Conservation (phyloP, 1,140 invertebrate genomes). For the Drosophila paulistorum region DNA sequence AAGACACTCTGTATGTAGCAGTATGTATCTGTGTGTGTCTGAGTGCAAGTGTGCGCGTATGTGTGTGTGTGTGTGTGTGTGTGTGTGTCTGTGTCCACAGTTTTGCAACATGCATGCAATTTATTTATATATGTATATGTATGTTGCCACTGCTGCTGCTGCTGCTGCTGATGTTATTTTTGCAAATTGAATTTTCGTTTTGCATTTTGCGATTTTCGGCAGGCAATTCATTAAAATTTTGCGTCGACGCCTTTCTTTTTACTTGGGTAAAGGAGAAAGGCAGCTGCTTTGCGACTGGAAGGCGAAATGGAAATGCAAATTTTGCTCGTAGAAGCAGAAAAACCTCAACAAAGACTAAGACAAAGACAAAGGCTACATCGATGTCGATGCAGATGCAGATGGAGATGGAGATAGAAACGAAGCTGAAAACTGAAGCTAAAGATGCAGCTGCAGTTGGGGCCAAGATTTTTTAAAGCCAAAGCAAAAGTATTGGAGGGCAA, state of each 20-base stretch:
- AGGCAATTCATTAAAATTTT: constrained; percentile 72
- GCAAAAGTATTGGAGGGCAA: too few relatives aligned
- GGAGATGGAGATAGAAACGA: too few relatives aligned
- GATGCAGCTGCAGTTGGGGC: too few relatives aligned
- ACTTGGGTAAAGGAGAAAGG: neutral
- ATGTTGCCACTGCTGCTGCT: constrained; percentile 4
- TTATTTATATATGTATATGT: constrained; percentile 61
- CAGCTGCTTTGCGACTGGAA: constrained; percentile 40
- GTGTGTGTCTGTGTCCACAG: constrained; percentile 33
- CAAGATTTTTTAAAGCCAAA: too few relatives aligned
- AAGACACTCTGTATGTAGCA: constrained; percentile 39
- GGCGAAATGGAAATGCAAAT: constrained; percentile 69
- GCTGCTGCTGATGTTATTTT: constrained; percentile 58
- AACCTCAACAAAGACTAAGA: constrained; percentile 15
- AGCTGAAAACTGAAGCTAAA: too few relatives aligned
- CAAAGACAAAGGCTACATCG: constrained; percentile 27
- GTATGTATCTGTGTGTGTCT: constrained; percentile 23
- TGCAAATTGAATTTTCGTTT: constrained; percentile 74
- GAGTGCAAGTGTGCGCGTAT: neutral
- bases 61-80: neutral
- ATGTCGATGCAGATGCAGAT: too few relatives aligned
- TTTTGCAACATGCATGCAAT: constrained; percentile 56
- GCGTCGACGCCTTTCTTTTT: constrained; percentile 14
- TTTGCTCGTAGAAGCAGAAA: constrained; percentile 15
- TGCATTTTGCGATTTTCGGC: constrained; percentile 67